phyloP scores from a whole-genome alignment of 1,140 invertebrate genomes.

The Diachasma alloeum region DNA sequence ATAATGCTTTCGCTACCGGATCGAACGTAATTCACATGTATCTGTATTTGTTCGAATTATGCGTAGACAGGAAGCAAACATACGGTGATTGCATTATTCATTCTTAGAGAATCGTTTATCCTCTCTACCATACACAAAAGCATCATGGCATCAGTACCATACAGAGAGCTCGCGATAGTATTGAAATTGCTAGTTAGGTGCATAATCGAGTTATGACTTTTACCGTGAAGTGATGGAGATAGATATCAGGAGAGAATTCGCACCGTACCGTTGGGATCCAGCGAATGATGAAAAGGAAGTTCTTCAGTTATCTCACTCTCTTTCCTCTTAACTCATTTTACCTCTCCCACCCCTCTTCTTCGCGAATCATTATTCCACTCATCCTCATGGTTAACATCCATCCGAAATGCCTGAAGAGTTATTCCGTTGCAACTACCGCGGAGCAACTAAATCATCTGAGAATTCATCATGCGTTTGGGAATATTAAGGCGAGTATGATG shows the following conservation, averaged over 20 bases:
- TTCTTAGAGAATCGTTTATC: neutral
- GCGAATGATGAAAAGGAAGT: neutral
- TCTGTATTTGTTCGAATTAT: neutral
- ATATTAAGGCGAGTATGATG: neutral
- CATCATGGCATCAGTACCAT: neutral
- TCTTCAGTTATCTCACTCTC: neutral
- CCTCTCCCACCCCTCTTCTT: neutral
- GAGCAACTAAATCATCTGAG: neutral
- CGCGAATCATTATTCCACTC: neutral
- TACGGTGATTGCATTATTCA: neutral
- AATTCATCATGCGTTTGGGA: neutral
- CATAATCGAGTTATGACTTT: constrained; percentile 62
- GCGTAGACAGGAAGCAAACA: constrained; percentile 7
- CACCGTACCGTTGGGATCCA: neutral
- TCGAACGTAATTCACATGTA: neutral
- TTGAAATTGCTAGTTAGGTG: constrained; percentile 59
- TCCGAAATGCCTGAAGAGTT: neutral
- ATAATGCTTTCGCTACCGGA: neutral
- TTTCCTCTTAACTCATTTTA: neutral
- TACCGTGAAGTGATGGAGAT: constrained; percentile 50
- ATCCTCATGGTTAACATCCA: neutral
- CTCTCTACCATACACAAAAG: neutral
- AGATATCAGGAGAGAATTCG: constrained; percentile 28
- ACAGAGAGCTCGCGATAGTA: constrained; percentile 51
- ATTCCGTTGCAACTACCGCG: neutral